These are phyloP conservation scores for Caradrina kadenii DNA, from an alignment of 2,888 invertebrate species.

Conservation along the genomic window DNA sequence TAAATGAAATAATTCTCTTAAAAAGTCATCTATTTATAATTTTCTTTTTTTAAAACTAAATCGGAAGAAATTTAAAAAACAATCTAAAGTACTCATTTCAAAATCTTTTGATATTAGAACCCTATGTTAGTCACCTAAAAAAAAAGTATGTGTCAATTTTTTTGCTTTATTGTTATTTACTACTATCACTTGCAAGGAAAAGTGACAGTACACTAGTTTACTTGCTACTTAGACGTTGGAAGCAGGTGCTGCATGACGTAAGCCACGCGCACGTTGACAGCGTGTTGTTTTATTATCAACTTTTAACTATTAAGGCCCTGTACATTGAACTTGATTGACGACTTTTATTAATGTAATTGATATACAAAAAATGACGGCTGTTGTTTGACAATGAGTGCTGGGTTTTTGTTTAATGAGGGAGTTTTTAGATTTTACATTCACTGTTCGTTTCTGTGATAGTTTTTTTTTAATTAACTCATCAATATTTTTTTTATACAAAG, in stretches of 20 bases:
- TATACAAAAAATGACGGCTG: constrained; percentile 14
- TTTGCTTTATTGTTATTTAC: too few relatives aligned
- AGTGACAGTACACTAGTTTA: too few relatives aligned
- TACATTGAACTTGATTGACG: constrained; percentile 43
- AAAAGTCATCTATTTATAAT: too few relatives aligned
- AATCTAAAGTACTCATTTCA: too few relatives aligned
- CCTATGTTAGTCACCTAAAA: too few relatives aligned
- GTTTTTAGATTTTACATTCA: neutral
- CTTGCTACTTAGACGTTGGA: neutral
- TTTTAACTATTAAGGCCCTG: constrained; percentile 35
- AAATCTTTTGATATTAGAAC: too few relatives aligned
- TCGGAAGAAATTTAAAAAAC: too few relatives aligned
- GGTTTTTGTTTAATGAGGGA: neutral
- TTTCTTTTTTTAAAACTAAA: too few relatives aligned
- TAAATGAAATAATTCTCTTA: too few relatives aligned
- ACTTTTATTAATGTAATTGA: constrained; percentile 40
- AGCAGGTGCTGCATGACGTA: constrained; percentile 57
- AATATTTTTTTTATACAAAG: too few relatives aligned
- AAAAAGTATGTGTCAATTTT: too few relatives aligned
- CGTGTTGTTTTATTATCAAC: constrained; percentile 25
- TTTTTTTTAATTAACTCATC: neutral
- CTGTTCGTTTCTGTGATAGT: neutral
- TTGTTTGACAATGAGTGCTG: constrained; percentile 14
- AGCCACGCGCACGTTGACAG: constrained; percentile 17
- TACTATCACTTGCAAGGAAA: too few relatives aligned